These are phyloP conservation scores for Actinia tenebrosa DNA, from an alignment of 64 coral and sea anemone species.

Conservation along the genomic window DNA sequence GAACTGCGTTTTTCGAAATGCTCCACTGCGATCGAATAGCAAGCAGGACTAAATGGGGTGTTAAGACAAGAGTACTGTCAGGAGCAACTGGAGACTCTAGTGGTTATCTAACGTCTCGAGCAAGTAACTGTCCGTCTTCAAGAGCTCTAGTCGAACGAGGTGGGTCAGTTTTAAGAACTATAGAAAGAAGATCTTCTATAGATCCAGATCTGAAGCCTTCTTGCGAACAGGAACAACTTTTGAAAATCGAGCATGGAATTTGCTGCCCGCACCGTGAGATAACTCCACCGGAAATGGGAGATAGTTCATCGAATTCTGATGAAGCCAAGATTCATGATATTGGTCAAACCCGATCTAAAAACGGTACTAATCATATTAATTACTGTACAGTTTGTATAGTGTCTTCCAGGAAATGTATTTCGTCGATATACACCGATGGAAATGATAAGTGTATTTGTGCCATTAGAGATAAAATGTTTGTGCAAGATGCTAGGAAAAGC, in stretches of 20 bases:
- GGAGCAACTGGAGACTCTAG: slow-evolving; percentile 18
- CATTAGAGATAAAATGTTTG: neutral
- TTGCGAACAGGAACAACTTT: slow-evolving; percentile 9
- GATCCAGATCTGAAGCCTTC: neutral
- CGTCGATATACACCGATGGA: neutral
- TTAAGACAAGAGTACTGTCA: slow-evolving; percentile 13
- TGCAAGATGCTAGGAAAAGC: neutral
- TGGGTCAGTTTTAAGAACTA: neutral
- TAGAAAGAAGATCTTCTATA: neutral
- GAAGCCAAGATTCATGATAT: neutral
- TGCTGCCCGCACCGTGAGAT: neutral
- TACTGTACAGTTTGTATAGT: neutral
- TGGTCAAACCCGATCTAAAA: neutral
- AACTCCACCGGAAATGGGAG: neutral
- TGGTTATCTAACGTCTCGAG: slow-evolving; percentile 5
- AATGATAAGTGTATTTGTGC: neutral
- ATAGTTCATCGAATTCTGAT: slow-evolving; percentile 4
- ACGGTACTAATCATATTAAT: neutral
- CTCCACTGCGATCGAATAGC: slow-evolving; percentile 19
- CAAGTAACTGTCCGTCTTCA: slow-evolving; percentile 12
- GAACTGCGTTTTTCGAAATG: slow-evolving; percentile 54
- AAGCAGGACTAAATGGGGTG: neutral
- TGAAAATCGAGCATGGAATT: slow-evolving; percentile 2
- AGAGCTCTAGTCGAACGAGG: slow-evolving; percentile 9
- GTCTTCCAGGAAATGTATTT: neutral